phyloP scores from a whole-genome alignment of 2,888 invertebrate species.

The Nysson spinosus region DNA sequence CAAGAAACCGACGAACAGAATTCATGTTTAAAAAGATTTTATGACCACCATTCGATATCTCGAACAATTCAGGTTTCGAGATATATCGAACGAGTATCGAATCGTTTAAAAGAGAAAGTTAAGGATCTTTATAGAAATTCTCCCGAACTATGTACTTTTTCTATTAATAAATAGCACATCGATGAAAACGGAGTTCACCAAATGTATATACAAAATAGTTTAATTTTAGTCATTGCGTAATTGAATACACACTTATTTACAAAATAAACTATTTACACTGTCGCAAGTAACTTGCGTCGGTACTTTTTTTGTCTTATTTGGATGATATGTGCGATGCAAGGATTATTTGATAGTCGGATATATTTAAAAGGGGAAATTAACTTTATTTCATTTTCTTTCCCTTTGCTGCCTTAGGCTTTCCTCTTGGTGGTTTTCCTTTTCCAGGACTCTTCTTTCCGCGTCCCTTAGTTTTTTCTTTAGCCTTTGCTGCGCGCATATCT shows the following conservation, averaged over 20 bases:
- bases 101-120: too few species aligned
- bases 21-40: too few species aligned
- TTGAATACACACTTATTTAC: slow-evolving; percentile 26
- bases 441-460: slow-evolving; percentile 72
- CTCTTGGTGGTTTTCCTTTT: slow-evolving; percentile 67
- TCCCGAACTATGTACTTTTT: too few species aligned
- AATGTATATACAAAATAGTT: slow-evolving; percentile 31
- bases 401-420: slow-evolving; percentile 52
- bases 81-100: too few species aligned
- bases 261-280: slow-evolving; percentile 12
- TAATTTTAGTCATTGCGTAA: slow-evolving; percentile 13
- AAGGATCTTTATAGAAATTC: too few species aligned
- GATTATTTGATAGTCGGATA: too few species aligned
- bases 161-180: too few species aligned
- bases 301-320: neutral
- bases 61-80: too few species aligned
- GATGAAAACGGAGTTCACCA: neutral
- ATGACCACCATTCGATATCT: too few species aligned
- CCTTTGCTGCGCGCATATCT: slow-evolving; percentile 86
- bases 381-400: slow-evolving; percentile 43
- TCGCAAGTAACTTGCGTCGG: neutral
- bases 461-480: slow-evolving; percentile 80
- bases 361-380: neutral
- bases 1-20: too few species aligned
- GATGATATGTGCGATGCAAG: neutral